A percentile compares a stretch with the other conserved stretches of the same genome.
These are phyloP conservation scores for Cataglyphis rosenhaueri DNA, from an alignment of 2,888 invertebrate genomes.

Conservation along the genomic window DNA sequence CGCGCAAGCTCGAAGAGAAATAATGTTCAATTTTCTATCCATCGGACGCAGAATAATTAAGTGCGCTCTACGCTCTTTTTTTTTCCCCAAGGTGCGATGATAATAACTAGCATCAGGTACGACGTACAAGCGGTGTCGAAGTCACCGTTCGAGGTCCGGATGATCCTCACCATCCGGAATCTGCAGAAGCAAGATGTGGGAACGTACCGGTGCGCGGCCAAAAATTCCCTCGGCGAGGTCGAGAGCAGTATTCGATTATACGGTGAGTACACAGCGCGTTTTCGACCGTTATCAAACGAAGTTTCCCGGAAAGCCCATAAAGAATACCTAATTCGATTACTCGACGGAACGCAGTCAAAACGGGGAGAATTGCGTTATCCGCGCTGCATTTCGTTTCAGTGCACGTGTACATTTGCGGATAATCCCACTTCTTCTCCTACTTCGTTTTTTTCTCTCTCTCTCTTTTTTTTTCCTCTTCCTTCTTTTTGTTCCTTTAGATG, in stretches of 20 bases:
- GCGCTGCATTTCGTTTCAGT: constrained; percentile 48
- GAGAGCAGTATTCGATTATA: constrained; percentile 95
- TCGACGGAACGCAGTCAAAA: constrained; percentile 45
- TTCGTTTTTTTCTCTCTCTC: neutral
- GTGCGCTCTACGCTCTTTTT: constrained; percentile 1
- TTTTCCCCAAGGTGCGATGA: constrained; percentile 90
- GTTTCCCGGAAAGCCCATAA: constrained; percentile 47
- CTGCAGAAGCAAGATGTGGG: constrained; percentile 92
- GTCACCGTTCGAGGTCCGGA: constrained; percentile 91
- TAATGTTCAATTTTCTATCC: neutral
- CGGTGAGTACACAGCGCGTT: constrained; percentile 87
- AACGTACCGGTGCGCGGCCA: constrained; percentile 93
- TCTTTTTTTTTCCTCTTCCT: neutral
- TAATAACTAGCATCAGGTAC: constrained; percentile 93
- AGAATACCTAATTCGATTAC: constrained; percentile 53
- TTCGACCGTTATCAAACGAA: constrained; percentile 44
- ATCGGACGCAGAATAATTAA: constrained; percentile 15
- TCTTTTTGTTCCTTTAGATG: constrained; percentile 29
- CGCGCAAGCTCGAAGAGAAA: neutral
- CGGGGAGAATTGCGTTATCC: constrained; percentile 41
- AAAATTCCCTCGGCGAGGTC: constrained; percentile 91
- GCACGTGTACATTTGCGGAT: constrained; percentile 43
- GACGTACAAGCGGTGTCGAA: constrained; percentile 90
- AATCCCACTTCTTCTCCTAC: constrained; percentile 29
- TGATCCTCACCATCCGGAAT: constrained; percentile 92